These are phyloP conservation scores for Neoseiulus cucumeris DNA, from an alignment of 1,140 invertebrate species.

Conservation along the genomic window DNA sequence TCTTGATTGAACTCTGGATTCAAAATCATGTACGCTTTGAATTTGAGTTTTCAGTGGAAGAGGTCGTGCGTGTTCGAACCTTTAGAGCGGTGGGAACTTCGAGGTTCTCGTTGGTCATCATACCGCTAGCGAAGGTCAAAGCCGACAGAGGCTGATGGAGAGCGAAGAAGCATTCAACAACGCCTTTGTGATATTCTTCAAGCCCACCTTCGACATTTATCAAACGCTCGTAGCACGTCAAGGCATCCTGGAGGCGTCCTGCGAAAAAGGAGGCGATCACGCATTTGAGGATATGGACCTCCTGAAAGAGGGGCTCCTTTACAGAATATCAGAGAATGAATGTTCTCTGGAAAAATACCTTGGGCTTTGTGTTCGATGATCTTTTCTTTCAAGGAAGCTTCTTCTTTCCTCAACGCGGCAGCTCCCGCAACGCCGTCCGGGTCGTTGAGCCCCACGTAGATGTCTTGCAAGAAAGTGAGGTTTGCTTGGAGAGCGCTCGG, in stretches of 20 bases:
- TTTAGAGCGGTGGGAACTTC: too few relatives aligned
- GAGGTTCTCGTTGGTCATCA: slow-evolving; percentile 21
- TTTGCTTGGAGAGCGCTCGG: slow-evolving; percentile 26
- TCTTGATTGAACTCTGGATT: too few relatives aligned
- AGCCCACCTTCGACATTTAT: slow-evolving; percentile 26
- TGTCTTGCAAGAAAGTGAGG: slow-evolving; percentile 26
- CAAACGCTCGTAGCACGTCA: slow-evolving; percentile 35
- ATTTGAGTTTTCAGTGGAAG: too few relatives aligned
- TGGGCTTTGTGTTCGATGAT: slow-evolving; percentile 33
- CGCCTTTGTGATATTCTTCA: slow-evolving; percentile 27
- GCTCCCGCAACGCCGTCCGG: slow-evolving; percentile 38
- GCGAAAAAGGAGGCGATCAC: background rate
- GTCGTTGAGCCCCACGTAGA: slow-evolving; percentile 37
- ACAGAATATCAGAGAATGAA: too few relatives aligned
- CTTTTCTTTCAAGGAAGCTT: slow-evolving; percentile 31
- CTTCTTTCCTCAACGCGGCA: slow-evolving; percentile 27
- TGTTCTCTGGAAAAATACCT: slow-evolving; percentile 22
- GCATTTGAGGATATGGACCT: too few relatives aligned
- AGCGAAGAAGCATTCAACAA: slow-evolving; percentile 33
- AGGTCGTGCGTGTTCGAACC: too few relatives aligned
- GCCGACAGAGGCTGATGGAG: slow-evolving; percentile 34
- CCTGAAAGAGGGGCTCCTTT: too few relatives aligned
- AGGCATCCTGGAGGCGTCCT: slow-evolving; percentile 33
- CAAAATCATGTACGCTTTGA: too few relatives aligned
- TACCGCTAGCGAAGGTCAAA: slow-evolving; percentile 27